A percentile compares a stretch with the other conserved stretches of the same genome.
phyloP scores from a whole-genome alignment of 2,888 invertebrate genomes.

The Fabriciana adippe region DNA sequence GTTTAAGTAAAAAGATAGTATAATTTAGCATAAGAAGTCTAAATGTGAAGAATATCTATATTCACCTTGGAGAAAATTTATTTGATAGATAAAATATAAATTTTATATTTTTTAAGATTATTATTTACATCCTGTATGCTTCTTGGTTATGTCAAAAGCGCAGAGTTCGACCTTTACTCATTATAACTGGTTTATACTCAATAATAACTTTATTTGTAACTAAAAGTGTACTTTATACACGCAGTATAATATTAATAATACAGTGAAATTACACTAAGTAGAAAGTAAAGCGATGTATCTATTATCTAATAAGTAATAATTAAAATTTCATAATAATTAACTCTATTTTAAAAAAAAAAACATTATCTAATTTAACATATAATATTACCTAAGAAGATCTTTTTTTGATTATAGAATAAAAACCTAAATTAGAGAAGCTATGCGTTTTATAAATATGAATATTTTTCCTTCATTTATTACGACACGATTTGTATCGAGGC shows the following conservation, averaged over 20 bases:
- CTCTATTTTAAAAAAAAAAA: too few relatives aligned
- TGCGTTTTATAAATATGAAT: neutral
- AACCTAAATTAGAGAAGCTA: too few relatives aligned
- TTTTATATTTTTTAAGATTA: neutral
- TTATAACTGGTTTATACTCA: slow-evolving; percentile 19
- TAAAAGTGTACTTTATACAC: neutral
- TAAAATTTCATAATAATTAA: too few relatives aligned
- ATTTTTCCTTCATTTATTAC: neutral
- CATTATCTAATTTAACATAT: too few relatives aligned
- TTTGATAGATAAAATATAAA: neutral
- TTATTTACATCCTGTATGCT: slow-evolving; percentile 4
- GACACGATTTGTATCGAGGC: neutral
- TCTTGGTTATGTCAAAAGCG: neutral
- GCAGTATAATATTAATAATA: neutral
- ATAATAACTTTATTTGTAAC: slow-evolving; percentile 20
- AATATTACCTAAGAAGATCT: too few relatives aligned
- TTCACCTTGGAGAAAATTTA: too few relatives aligned
- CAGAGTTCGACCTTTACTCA: slow-evolving; percentile 18
- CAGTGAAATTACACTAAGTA: neutral
- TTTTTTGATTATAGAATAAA: too few relatives aligned
- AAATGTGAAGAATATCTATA: too few relatives aligned
- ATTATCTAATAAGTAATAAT: too few relatives aligned
- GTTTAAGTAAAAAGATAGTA: too few relatives aligned
- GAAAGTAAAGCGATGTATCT: too few relatives aligned
- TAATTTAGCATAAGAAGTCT: too few relatives aligned